phyloP scores from a whole-genome alignment of 2,888 invertebrate species.

The Sphaerophoria taeniata region DNA sequence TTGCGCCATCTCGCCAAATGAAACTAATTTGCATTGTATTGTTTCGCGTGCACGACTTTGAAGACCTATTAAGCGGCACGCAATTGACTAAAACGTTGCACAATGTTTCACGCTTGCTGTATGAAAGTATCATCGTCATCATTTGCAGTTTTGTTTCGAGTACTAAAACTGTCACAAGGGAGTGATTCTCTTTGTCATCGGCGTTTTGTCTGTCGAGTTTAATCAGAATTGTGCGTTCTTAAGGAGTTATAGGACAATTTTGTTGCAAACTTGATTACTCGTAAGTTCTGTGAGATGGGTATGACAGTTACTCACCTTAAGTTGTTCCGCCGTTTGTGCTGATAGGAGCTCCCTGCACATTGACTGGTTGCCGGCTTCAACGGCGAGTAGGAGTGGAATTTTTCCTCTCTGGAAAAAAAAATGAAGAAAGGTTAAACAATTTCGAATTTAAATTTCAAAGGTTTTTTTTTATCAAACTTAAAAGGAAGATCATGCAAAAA shows the following conservation, averaged over 20 bases:
- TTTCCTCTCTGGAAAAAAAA: constrained; percentile 91
- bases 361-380: constrained; percentile 97
- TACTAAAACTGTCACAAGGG: constrained; percentile 56
- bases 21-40: constrained; percentile 65
- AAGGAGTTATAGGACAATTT: neutral
- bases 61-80: constrained; percentile 50
- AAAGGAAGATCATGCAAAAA: too few species aligned
- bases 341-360: constrained; percentile 96
- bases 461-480: too few species aligned
- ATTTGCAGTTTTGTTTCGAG: constrained; percentile 58
- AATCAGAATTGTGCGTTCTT: constrained; percentile 47
- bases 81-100: constrained; percentile 26
- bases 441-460: too few species aligned
- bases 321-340: constrained; percentile 93
- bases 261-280: neutral
- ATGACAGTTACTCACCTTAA: constrained; percentile 85
- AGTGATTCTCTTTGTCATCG: neutral
- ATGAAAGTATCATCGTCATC: constrained; percentile 15
- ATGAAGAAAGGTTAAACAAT: neutral
- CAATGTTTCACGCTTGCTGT: constrained; percentile 48
- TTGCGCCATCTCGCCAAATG: constrained; percentile 2
- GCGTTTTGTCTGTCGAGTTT: constrained; percentile 46
- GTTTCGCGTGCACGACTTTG: constrained; percentile 58
- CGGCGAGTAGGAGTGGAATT: constrained; percentile 95
- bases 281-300: neutral